Evolutionary conservation across 2,888 invertebrate genomes (phyloP).

Genomic region (Drosophila anceps): DNA sequence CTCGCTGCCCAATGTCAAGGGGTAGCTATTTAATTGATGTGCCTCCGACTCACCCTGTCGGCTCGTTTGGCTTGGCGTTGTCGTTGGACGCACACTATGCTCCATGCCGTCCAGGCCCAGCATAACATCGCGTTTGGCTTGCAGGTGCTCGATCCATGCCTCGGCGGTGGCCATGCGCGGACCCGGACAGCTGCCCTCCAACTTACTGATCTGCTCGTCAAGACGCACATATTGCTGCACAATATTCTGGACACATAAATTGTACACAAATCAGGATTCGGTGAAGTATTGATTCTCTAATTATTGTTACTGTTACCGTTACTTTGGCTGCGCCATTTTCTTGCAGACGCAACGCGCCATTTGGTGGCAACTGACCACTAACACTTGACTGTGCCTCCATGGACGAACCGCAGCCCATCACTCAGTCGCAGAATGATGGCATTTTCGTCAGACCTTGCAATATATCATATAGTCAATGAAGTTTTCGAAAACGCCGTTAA

Average conservation of each 20-base stretch:
- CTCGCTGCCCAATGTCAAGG: conserved; percentile 26
- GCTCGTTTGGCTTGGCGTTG: background rate
- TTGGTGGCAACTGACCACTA: conserved; percentile 51
- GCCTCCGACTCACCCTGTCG: conserved; percentile 18
- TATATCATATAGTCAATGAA: conserved; percentile 21
- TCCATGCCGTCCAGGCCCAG: conserved; percentile 66
- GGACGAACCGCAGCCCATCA: conserved; percentile 83
- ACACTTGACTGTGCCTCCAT: conserved; percentile 72
- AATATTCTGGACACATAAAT: conserved; percentile 54
- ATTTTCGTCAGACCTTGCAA: conserved; percentile 45
- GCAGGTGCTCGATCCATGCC: conserved; percentile 84
- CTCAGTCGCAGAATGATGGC: conserved; percentile 33
- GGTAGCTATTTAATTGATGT: conserved; percentile 36
- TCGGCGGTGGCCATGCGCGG: conserved; percentile 84
- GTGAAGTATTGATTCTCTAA: conserved; percentile 3
- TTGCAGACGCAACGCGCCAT: conserved; percentile 47
- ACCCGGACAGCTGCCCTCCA: conserved; percentile 83
- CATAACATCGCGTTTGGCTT: conserved; percentile 75
- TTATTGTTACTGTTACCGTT: conserved; percentile 36
- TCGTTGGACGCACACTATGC: conserved; percentile 3
- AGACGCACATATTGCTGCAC: conserved; percentile 82
- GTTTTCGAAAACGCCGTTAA: background rate
- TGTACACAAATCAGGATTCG: conserved; percentile 10
- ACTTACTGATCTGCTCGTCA: conserved; percentile 82
- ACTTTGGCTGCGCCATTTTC: conserved; percentile 51